A percentile compares a stretch with the other conserved stretches of the same genome.
These are phyloP conservation scores for Micropterix aruncella DNA, from an alignment of 2,888 invertebrate species.

Conservation along the genomic window DNA sequence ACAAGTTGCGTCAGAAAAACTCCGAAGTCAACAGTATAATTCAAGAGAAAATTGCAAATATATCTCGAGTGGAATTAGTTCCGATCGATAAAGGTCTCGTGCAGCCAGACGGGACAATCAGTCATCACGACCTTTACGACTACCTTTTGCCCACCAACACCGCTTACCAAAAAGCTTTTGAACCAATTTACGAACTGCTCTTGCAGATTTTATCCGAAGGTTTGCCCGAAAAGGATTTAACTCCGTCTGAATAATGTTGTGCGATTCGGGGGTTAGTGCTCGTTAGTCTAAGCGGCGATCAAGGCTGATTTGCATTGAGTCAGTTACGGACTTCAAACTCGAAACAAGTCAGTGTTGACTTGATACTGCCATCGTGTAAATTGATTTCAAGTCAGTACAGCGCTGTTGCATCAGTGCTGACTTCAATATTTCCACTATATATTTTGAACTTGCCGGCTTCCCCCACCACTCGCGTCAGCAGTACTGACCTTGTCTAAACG, in stretches of 20 bases:
- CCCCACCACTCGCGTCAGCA: too few species aligned
- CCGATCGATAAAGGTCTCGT: constrained; percentile 66
- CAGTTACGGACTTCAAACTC: too few species aligned
- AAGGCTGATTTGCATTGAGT: too few species aligned
- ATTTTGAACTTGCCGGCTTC: too few species aligned
- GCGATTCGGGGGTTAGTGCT: too few species aligned
- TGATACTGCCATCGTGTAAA: too few species aligned
- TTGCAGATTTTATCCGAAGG: constrained; percentile 65
- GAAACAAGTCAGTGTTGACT: too few species aligned
- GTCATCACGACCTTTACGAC: constrained; percentile 85
- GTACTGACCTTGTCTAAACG: too few species aligned
- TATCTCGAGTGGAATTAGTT: constrained; percentile 64
- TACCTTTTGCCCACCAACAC: constrained; percentile 77
- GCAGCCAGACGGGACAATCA: constrained; percentile 67
- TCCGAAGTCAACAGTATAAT: constrained; percentile 59
- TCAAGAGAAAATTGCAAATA: constrained; percentile 43
- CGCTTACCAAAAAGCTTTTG: constrained; percentile 77
- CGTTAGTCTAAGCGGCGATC: too few species aligned
- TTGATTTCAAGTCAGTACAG: too few species aligned
- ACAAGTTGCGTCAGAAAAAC: constrained; percentile 66
- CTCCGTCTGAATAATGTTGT: constrained; percentile 51
- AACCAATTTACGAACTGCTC: constrained; percentile 68
- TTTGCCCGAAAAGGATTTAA: constrained; percentile 58
- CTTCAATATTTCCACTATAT: too few species aligned
- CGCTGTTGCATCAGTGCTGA: too few species aligned